Percentiles rank a stretch among this genome's conserved stretches.
Evolutionary conservation across 2,797 vertebrate species (phyloP).

Genomic region (Muscicapa comitata): DNA sequence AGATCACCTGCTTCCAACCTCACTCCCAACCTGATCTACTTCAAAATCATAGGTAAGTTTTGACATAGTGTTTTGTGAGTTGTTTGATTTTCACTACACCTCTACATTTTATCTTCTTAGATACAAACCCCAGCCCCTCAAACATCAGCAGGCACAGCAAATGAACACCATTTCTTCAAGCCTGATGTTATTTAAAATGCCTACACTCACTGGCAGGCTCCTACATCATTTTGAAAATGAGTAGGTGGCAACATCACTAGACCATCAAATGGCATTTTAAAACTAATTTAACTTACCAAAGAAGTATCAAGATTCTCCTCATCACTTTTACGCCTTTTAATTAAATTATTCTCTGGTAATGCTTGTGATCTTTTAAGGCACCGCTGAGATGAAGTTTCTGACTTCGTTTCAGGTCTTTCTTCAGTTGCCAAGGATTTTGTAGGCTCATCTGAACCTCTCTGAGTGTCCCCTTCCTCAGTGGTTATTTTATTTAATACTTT

Average conservation of each 20-base stretch:
- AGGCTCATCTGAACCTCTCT: background rate
- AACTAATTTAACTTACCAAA: conserved; percentile 60
- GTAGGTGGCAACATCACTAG: background rate
- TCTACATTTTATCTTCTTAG: background rate
- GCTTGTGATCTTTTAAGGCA: conserved; percentile 75
- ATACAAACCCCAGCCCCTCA: background rate
- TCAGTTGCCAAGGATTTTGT: background rate
- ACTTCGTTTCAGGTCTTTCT: conserved; percentile 5
- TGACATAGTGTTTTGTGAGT: background rate
- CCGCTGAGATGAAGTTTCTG: conserved; percentile 50
- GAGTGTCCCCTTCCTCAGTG: conserved; percentile 8
- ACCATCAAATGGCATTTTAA: background rate
- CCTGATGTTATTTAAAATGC: background rate
- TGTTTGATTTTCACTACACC: background rate
- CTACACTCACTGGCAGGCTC: background rate
- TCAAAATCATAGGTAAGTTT: background rate
- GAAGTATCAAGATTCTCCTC: conserved; percentile 37
- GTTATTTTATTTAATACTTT: background rate
- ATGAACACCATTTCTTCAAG: background rate
- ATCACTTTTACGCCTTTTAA: conserved; percentile 67
- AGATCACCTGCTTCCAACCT: background rate
- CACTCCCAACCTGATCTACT: background rate
- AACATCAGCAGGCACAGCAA: background rate
- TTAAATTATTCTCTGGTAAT: conserved; percentile 8
- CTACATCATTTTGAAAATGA: background rate